Conservation (phyloP, 2,888 invertebrate species). For the Chrysolina haemoptera region DNA sequence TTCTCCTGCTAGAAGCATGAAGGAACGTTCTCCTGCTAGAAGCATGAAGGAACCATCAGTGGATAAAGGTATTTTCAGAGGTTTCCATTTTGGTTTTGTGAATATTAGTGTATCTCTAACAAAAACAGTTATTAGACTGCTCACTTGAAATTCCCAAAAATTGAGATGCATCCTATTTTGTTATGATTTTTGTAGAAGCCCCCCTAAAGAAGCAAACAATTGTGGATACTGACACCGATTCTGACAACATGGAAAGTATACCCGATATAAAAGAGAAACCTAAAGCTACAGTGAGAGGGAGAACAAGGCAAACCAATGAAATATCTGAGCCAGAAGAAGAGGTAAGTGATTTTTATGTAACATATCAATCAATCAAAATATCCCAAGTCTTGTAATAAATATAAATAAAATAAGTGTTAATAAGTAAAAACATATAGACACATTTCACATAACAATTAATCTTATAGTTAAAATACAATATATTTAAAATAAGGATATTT, state of each 20-base stretch:
- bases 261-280: slow-evolving; percentile 60
- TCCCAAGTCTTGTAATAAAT: no score
- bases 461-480: no score
- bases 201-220: slow-evolving; percentile 45
- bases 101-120: no score
- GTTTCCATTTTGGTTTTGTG: background rate
- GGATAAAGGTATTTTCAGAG: slow-evolving; percentile 44
- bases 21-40: slow-evolving; percentile 51
- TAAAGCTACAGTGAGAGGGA: slow-evolving; percentile 61
- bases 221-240: slow-evolving; percentile 56
- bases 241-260: slow-evolving; percentile 50
- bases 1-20: slow-evolving; percentile 44
- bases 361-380: no score
- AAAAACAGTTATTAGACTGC: no score
- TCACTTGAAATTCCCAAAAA: no score
- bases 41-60: slow-evolving; percentile 44
- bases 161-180: no score
- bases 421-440: no score
- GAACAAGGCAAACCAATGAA: slow-evolving; percentile 55
- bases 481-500: no score
- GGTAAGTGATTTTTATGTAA: slow-evolving; percentile 36
- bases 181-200: background rate
- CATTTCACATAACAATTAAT: no score
- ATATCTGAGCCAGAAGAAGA: slow-evolving; percentile 43
- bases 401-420: no score